A percentile compares a stretch with the other conserved stretches of the same genome.
Conservation (phyloP, 2,888 invertebrate species). For the Litoditis marina region DNA sequence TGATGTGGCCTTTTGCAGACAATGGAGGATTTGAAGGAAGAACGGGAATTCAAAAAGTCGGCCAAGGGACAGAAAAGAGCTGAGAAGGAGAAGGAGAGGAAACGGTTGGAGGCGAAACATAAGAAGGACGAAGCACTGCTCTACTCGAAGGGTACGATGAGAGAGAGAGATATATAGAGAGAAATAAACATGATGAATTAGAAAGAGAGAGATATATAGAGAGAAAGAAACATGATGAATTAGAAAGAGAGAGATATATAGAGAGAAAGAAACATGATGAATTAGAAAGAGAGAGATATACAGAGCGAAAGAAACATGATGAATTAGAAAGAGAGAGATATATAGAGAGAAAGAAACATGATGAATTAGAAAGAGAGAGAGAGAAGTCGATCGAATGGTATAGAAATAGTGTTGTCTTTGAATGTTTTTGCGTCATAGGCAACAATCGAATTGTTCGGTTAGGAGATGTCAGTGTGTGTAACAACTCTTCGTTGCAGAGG, state of each 20-base stretch:
- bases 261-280: no score
- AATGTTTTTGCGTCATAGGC: no score
- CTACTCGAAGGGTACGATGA: conserved; percentile 11
- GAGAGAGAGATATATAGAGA: conserved; percentile 12
- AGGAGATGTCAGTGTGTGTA: background rate
- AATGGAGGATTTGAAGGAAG: background rate
- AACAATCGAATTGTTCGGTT: conserved; percentile 40
- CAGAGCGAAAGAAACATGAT: no score
- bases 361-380: no score
- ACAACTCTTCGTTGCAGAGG: conserved; percentile 33
- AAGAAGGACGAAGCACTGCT: conserved; percentile 15
- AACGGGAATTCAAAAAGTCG: background rate
- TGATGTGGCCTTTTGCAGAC: no score
- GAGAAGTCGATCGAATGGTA: conserved; percentile 13
- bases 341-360: no score
- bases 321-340: no score
- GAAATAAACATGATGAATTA: background rate
- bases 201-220: background rate
- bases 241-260: conserved; percentile 8
- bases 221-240: conserved; percentile 1
- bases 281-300: no score
- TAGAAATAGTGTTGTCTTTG: no score
- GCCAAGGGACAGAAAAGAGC: conserved; percentile 7
- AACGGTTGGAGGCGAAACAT: conserved; percentile 15
- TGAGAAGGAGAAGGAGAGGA: conserved; percentile 14